phyloP scores from a whole-genome alignment of 2,113 vertebrate species.

The Rhombomys opimus region DNA sequence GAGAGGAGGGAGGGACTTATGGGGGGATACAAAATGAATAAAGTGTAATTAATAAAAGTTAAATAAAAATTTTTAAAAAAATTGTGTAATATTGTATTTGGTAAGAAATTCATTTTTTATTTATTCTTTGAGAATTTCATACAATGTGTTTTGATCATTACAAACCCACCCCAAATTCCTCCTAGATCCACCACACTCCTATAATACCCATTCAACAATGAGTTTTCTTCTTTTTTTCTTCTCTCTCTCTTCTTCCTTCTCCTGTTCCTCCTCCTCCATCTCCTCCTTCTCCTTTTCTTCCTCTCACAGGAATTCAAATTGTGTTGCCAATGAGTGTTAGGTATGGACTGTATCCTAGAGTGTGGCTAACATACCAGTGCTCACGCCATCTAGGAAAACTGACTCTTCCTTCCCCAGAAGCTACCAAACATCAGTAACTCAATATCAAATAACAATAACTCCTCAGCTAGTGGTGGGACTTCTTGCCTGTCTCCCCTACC shows the following conservation, averaged over 20 bases:
- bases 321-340: neutral
- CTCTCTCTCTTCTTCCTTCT: too few relatives aligned
- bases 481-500: neutral
- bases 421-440: too few relatives aligned
- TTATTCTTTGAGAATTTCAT: neutral
- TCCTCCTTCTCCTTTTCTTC: too few relatives aligned
- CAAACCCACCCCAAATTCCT: neutral
- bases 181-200: neutral
- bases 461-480: neutral
- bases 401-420: neutral
- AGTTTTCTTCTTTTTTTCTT: neutral
- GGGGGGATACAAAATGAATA: too few relatives aligned
- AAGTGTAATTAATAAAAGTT: too few relatives aligned
- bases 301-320: neutral
- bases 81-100: too few relatives aligned
- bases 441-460: neutral
- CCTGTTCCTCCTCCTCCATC: neutral
- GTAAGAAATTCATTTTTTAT: too few relatives aligned
- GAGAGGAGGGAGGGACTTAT: too few relatives aligned
- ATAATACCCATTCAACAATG: neutral
- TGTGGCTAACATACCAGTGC: neutral
- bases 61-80: neutral
- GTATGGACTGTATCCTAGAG: neutral
- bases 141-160: neutral
- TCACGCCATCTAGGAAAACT: neutral